Evolutionary conservation across 2,888 invertebrate species (phyloP).

Genomic region (Ophion ellenae): DNA sequence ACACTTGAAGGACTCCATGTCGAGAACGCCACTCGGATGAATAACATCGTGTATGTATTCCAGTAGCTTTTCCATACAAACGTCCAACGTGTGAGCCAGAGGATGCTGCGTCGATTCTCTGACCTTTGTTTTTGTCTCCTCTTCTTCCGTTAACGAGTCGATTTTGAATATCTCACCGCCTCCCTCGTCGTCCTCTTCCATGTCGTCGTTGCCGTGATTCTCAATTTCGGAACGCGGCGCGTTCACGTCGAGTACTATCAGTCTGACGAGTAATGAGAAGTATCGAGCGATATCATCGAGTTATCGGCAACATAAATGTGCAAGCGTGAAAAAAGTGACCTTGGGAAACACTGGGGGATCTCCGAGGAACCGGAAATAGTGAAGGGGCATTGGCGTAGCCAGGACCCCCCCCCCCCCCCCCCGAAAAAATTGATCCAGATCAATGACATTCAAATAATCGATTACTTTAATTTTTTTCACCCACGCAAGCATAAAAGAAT

Average conservation of each 20-base stretch:
- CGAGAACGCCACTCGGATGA: conserved; percentile 83
- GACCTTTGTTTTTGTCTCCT: conserved; percentile 75
- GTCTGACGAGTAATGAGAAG: conserved; percentile 84
- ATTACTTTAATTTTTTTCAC: too few species aligned
- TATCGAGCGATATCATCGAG: conserved; percentile 3
- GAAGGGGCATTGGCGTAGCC: too few species aligned
- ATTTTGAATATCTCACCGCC: conserved; percentile 72
- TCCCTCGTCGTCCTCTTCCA: conserved; percentile 84
- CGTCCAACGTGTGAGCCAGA: conserved; percentile 89
- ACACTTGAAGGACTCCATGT: conserved; percentile 82
- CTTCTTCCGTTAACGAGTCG: conserved; percentile 72
- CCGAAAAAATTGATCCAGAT: too few species aligned
- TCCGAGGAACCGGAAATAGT: too few species aligned
- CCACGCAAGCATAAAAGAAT: too few species aligned
- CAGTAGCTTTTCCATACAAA: conserved; percentile 90
- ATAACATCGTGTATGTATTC: conserved; percentile 88
- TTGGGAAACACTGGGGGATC: too few species aligned
- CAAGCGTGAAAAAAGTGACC: neutral
- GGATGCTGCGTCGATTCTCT: conserved; percentile 84
- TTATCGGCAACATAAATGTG: conserved; percentile 49
- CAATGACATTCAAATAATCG: too few species aligned
- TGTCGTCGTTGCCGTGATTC: conserved; percentile 84
- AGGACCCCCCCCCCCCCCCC: too few species aligned
- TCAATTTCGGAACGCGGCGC: conserved; percentile 86
- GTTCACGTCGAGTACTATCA: conserved; percentile 91